phyloP scores from a whole-genome alignment of 2,888 invertebrate species.

The Tipula confusa region DNA sequence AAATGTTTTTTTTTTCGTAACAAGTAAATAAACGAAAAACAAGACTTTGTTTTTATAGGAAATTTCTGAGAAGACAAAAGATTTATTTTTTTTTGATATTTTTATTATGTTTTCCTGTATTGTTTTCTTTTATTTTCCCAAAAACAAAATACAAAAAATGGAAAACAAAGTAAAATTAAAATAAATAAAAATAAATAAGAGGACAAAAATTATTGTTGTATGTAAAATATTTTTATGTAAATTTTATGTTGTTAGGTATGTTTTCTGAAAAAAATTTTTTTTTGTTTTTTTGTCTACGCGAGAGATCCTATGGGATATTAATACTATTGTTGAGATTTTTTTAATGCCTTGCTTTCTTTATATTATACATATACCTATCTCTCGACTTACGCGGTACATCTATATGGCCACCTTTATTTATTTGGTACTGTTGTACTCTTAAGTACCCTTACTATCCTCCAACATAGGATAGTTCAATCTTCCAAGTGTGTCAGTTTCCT shows the following conservation, averaged over 20 bases:
- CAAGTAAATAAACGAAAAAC: slow-evolving; percentile 28
- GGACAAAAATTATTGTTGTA: slow-evolving; percentile 25
- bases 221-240: slow-evolving; percentile 25
- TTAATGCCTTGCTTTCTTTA: background rate
- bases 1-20: slow-evolving; percentile 28
- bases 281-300: background rate
- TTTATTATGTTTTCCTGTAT: background rate
- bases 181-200: background rate
- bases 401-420: too few species aligned
- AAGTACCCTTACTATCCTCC: too few species aligned
- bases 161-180: slow-evolving; percentile 12
- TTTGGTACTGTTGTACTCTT: too few species aligned
- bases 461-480: too few species aligned
- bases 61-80: slow-evolving; percentile 15
- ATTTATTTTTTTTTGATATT: background rate
- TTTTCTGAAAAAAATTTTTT: background rate
- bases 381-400: too few species aligned
- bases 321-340: slow-evolving; percentile 8
- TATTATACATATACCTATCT: too few species aligned
- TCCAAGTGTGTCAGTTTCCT: too few species aligned
- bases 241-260: background rate
- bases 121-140: slow-evolving; percentile 25
- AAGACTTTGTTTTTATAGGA: background rate
- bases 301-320: slow-evolving; percentile 16
- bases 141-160: slow-evolving; percentile 6